phyloP scores from a whole-genome alignment of 2,113 vertebrate genomes.

The Xiphophorus hellerii region DNA sequence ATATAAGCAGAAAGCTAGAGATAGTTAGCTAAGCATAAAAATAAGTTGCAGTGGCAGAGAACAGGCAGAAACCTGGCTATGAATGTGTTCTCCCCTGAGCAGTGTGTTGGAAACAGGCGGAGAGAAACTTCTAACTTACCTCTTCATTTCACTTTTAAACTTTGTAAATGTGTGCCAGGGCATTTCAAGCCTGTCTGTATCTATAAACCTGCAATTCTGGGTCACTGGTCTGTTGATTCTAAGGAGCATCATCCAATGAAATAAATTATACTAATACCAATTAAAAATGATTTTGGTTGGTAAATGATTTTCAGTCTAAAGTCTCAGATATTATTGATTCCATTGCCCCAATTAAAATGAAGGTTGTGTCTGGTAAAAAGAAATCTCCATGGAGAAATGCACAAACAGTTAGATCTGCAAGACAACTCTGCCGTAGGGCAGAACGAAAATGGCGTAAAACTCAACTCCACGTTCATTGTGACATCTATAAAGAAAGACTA shows the following conservation, averaged over 20 bases:
- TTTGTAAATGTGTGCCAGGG: slow-evolving; percentile 31
- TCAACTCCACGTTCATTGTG: too few relatives aligned
- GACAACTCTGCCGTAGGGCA: too few relatives aligned
- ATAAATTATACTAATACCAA: slow-evolving; percentile 31
- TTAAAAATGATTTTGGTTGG: too few relatives aligned
- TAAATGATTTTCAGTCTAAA: too few relatives aligned
- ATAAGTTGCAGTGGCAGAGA: slow-evolving; percentile 49
- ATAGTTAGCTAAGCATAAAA: slow-evolving; percentile 51
- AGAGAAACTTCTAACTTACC: slow-evolving; percentile 40
- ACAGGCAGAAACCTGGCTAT: slow-evolving; percentile 46
- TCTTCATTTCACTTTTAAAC: slow-evolving; percentile 40
- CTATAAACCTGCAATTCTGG: slow-evolving; percentile 42
- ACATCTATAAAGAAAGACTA: too few relatives aligned
- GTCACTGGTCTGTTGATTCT: slow-evolving; percentile 37
- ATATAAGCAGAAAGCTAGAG: slow-evolving; percentile 43
- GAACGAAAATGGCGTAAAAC: too few relatives aligned
- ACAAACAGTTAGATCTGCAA: too few relatives aligned
- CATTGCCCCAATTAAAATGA: too few relatives aligned
- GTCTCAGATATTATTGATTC: too few relatives aligned
- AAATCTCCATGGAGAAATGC: too few relatives aligned
- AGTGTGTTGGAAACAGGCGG: slow-evolving; percentile 56
- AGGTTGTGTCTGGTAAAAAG: too few relatives aligned
- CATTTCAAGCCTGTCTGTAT: slow-evolving; percentile 32
- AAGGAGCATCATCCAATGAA: slow-evolving; percentile 31
- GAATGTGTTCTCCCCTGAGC: slow-evolving; percentile 25